Evolutionary conservation across 1,140 invertebrate genomes (phyloP).

Genomic region (Drosophila auraria): DNA sequence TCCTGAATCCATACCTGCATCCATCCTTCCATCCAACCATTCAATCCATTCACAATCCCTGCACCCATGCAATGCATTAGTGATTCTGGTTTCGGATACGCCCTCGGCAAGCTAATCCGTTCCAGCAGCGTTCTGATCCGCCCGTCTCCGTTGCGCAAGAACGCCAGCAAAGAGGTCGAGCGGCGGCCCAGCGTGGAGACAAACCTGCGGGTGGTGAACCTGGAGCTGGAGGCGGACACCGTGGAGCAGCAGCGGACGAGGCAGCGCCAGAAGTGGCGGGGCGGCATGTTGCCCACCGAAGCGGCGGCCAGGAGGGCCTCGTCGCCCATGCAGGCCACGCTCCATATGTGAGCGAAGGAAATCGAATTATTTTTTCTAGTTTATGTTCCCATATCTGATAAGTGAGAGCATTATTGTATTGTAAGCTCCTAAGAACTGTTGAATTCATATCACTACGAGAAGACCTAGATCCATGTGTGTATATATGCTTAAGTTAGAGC

Average conservation of each 20-base stretch:
- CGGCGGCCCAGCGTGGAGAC: not conserved
- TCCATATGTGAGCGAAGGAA: slow-evolving; percentile 53
- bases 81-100: slow-evolving; percentile 41
- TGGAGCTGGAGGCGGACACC: slow-evolving; percentile 48
- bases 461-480: slow-evolving; percentile 8
- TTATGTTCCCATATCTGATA: slow-evolving; percentile 15
- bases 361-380: slow-evolving; percentile 25
- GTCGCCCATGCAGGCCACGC: slow-evolving; percentile 54
- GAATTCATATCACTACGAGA: slow-evolving; percentile 37
- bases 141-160: not conserved
- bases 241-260: slow-evolving; percentile 13
- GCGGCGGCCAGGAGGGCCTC: not conserved
- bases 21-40: slow-evolving; percentile 19
- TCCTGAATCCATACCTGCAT: slow-evolving; percentile 20
- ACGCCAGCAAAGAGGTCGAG: not conserved
- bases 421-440: slow-evolving; percentile 18
- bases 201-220: slow-evolving; percentile 45
- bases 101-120: slow-evolving; percentile 22
- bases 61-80: slow-evolving; percentile 44
- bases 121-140: slow-evolving; percentile 23
- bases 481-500: slow-evolving; percentile 2
- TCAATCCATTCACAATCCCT: slow-evolving; percentile 28
- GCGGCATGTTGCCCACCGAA: not conserved
- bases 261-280: slow-evolving; percentile 32
- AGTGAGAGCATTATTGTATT: slow-evolving; percentile 36